These are phyloP conservation scores for Corydoras sp. DNA, from an alignment of 2,113 vertebrate genomes.

Conservation along the genomic window DNA sequence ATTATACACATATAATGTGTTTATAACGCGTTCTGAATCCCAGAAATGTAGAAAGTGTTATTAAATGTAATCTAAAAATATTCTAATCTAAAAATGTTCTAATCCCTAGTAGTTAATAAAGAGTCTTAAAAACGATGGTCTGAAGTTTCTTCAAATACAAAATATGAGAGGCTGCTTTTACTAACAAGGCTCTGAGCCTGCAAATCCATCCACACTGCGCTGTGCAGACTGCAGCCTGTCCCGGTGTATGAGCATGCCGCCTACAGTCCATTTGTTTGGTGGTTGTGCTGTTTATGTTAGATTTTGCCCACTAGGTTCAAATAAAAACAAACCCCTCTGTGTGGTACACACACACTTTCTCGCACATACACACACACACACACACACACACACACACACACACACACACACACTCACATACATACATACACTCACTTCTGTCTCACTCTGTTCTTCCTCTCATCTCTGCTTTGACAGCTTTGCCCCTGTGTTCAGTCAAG, in stretches of 20 bases:
- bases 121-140: too few species aligned
- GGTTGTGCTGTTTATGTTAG: slow-evolving; percentile 30
- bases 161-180: too few species aligned
- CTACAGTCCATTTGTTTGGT: slow-evolving; percentile 20
- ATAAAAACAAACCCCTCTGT: slow-evolving; percentile 30
- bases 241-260: neutral
- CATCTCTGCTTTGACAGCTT: slow-evolving; percentile 57
- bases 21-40: too few species aligned
- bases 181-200: too few species aligned
- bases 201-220: too few species aligned
- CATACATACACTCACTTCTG: slow-evolving; percentile 32
- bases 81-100: too few species aligned
- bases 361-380: slow-evolving; percentile 23
- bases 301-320: slow-evolving; percentile 31
- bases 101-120: too few species aligned
- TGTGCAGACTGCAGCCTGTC: neutral
- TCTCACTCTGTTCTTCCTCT: slow-evolving; percentile 16
- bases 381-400: slow-evolving; percentile 16
- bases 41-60: too few species aligned
- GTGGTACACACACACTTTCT: slow-evolving; percentile 20
- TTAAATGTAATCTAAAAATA: too few species aligned
- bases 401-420: slow-evolving; percentile 27
- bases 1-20: too few species aligned
- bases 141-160: too few species aligned
- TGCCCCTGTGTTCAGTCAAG: slow-evolving; percentile 62